Evolutionary conservation across 2,797 vertebrate species (phyloP), one percentile per base, ranked within the genome.

Genomic region (Syngnathus acus): DNA sequence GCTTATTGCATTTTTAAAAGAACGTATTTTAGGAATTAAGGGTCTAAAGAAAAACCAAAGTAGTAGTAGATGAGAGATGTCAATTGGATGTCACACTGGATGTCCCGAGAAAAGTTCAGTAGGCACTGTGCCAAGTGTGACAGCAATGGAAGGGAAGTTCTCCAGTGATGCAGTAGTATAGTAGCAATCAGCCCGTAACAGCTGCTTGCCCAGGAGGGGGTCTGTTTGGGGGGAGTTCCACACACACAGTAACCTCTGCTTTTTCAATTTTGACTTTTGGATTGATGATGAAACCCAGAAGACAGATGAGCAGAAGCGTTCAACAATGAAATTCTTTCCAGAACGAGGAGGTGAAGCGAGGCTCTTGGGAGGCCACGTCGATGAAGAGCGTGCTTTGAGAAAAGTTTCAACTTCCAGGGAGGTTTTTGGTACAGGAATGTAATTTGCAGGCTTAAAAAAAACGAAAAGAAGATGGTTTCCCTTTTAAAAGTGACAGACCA

Each of bases 241-340:
- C 42, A 16, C 59, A n/a, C 40, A 45, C 21, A 45, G 40, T n/a
- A 42, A 61, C 39, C 43, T 61, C 59, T 42, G 39, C 59, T 61
- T 42, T 23, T 47, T 47, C 40, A n/a, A 13, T 47, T 62, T 26
- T 32, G 43, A 21, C 21, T 1, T 21, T 45, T 62, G 60, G 13
- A 26, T 21, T 45, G 14, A 47, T 5, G 60, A 23, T 16, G n/a
- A 16, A 62, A 62, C 21, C 14, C 60, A 45, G 21, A 47, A 43
- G 59, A 61, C 59, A 23, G 59, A 61, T 43, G 59, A 61, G 39
- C 59, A 21, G 40, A 42, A 62, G 42, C 14, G 2, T 45, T 45
- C 40, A 42, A 62, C 40, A 45, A 43, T 61, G 10, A 13, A 61
- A 45, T 45, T 62, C 21, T 62, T 45, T 62, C 60, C 42, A 62